Evolutionary conservation across 2,888 invertebrate genomes (phyloP), one percentile per base, ranked within the genome.

Genomic region (Eupithecia subfuscata): DNA sequence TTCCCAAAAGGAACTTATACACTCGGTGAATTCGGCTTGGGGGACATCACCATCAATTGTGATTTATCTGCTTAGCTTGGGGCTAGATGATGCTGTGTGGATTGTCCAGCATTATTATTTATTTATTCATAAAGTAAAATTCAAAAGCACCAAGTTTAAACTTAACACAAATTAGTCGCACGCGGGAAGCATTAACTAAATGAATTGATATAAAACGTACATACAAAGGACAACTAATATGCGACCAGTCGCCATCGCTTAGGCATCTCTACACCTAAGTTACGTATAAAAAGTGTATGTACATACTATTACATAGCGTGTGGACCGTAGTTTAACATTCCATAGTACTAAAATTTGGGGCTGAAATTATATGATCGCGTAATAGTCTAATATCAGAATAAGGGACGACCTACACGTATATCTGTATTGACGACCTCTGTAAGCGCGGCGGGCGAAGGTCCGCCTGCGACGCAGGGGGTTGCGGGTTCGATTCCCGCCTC

Each of bases 181-280:
- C 87, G 84, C 85, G 78, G 78, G 82, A 88, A 88, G 86, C 88
- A 85, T 84, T 84, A 89, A 90, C 85, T 86, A 88, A 89, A 43
- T 68, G 45, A 77, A 91, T 91, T 92, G 91, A 92, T 78, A 75
- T 81, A 82, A 70, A 77, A 70, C 71, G 71, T 70, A 65, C 37
- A 81, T 74, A 75, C 72, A 75, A 82, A 79, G 74, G 79, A 80
- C 75, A 79, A 70, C 63, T 75, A 71, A n/a, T 45, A 70, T 73
- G 70, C 75, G 74, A 71, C 73, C 64, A 67, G 72, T 70, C 75
- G 75, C 73, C 63, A 67, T 70, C 75, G 75, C 73, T 37, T 63
- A 70, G 67, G 67, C 25, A 67, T 18, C 72, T 72, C 76, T 75
- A 79, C 76, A 74, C 78, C 81, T 85, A 82, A 74, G 77, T 82